Percentiles rank a stretch among this genome's conserved stretches.
phyloP scores from a whole-genome alignment of 1,140 invertebrate species.

The Rhyzopertha dominica region DNA sequence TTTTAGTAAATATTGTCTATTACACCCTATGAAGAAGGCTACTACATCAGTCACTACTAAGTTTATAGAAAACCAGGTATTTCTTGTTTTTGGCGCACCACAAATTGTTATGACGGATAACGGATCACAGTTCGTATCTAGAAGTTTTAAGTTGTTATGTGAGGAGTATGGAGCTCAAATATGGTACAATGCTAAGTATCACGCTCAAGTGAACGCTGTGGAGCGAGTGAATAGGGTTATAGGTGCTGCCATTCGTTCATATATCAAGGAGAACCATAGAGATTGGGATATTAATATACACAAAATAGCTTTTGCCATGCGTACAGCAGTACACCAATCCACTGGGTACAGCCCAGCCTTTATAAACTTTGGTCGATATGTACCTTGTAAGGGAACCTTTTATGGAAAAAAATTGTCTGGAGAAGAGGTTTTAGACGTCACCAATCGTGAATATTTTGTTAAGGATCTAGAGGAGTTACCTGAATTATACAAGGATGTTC shows the following conservation, averaged over 20 bases:
- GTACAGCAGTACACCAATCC: constrained; percentile 26
- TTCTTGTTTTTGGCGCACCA: constrained; percentile 21
- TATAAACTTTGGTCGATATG: constrained; percentile 6
- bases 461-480: no score
- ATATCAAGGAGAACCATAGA: constrained; percentile 28
- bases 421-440: no score
- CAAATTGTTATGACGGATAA: constrained; percentile 8
- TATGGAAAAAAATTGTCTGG: no score
- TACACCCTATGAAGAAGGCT: constrained; percentile 3
- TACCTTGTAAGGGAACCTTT: no score
- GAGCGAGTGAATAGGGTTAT: constrained; percentile 25
- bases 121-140: constrained; percentile 5
- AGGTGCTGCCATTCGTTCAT: constrained; percentile 24
- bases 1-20: constrained; percentile 15
- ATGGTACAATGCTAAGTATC: constrained; percentile 4
- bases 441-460: no score
- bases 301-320: constrained; percentile 23
- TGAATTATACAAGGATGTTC: no score
- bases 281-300: constrained; percentile 28
- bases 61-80: constrained; percentile 9
- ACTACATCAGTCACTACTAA: not conserved
- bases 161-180: not conserved
- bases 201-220: not conserved
- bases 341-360: constrained; percentile 26
- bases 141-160: not conserved